Percentiles rank a stretch among this genome's conserved stretches.
These are phyloP conservation scores for Lasioglossum lativentre DNA, from an alignment of 2,888 invertebrate genomes.

Conservation along the genomic window DNA sequence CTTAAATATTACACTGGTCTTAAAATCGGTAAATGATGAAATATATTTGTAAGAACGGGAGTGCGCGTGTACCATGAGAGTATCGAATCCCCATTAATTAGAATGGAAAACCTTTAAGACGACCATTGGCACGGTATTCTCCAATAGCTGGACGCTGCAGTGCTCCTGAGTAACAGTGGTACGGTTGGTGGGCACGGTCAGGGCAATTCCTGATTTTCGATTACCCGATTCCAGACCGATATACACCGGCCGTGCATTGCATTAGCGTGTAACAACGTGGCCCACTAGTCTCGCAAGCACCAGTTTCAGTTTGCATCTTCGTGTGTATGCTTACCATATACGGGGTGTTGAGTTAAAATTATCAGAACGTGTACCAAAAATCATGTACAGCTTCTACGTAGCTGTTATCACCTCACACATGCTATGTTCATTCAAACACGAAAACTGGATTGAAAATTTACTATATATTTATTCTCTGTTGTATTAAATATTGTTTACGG, in stretches of 20 bases:
- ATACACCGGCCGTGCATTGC: conserved; percentile 60
- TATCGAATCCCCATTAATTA: background rate
- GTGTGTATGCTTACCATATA: conserved; percentile 9
- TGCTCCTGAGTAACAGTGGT: conserved; percentile 24
- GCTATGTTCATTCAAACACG: background rate
- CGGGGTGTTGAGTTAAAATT: background rate
- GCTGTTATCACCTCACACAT: background rate
- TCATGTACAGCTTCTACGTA: background rate
- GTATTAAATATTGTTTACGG: background rate
- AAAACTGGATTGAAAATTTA: background rate
- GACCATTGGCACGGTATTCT: conserved; percentile 8
- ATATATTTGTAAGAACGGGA: background rate
- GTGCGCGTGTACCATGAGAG: background rate
- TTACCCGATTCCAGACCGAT: conserved; percentile 58
- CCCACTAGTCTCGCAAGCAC: conserved; percentile 41
- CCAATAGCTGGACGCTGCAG: conserved; percentile 28
- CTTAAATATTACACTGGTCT: background rate
- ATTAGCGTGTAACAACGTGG: conserved; percentile 60
- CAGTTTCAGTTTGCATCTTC: conserved; percentile 57
- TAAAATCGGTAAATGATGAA: background rate
- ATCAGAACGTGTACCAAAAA: background rate
- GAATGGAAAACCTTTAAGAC: conserved; percentile 21
- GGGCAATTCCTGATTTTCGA: conserved; percentile 58
- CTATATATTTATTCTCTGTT: background rate
- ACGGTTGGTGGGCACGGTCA: conserved; percentile 11